Conservation (phyloP, 2,113 vertebrate genomes). For the Salvelinus namaycush region DNA sequence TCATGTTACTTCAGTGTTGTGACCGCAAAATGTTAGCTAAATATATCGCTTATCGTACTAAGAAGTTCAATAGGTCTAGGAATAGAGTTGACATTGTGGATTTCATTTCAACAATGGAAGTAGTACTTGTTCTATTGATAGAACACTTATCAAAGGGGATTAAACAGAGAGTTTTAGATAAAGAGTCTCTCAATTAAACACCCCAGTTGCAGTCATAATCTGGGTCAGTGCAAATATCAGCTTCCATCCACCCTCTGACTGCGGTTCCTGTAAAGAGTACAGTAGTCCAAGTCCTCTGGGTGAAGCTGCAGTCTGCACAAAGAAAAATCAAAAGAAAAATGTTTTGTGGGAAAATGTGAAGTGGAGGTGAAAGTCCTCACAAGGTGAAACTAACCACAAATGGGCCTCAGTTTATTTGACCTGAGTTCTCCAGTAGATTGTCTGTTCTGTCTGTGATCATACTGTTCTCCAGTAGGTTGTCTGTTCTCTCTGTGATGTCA, state of each 20-base stretch:
- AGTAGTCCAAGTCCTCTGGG: conserved; percentile 1
- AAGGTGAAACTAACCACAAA: not conserved
- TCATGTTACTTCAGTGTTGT: no score
- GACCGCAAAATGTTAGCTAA: no score
- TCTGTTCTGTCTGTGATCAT: no score
- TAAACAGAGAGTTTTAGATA: no score
- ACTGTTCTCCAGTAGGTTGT: no score
- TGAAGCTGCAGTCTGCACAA: not conserved
- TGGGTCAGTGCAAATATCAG: not conserved
- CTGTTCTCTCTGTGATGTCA: no score
- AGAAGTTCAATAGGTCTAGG: no score
- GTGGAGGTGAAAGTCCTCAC: not conserved
- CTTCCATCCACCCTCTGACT: conserved; percentile 11
- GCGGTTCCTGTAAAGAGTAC: not conserved
- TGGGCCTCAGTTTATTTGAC: not conserved
- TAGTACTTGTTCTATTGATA: no score
- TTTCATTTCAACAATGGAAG: no score
- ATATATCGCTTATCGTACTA: no score
- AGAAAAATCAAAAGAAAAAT: conserved; percentile 2
- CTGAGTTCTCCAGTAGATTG: not conserved
- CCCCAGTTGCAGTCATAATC: not conserved
- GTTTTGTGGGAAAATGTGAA: conserved; percentile 6
- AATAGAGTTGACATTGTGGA: no score
- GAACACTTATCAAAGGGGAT: no score
- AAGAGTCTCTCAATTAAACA: not conserved